A percentile compares a stretch with the other conserved stretches of the same genome.
phyloP scores from a whole-genome alignment of 2,113 vertebrate genomes.

The Podarcis raffonei region DNA sequence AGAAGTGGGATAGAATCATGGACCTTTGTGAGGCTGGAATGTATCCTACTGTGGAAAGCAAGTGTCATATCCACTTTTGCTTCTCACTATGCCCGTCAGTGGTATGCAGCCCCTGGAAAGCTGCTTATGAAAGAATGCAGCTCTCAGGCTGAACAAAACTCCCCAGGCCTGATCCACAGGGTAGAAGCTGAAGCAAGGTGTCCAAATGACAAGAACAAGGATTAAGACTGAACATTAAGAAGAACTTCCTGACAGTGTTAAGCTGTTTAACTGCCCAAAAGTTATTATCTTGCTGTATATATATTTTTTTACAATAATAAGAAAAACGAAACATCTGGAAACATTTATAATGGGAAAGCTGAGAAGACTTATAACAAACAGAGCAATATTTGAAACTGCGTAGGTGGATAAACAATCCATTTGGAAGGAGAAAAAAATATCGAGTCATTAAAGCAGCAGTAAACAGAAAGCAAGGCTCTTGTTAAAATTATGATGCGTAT shows the following conservation, averaged over 20 bases:
- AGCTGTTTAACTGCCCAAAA: background rate
- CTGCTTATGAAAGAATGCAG: no score
- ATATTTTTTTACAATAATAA: slow-evolving; percentile 54
- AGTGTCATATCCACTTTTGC: no score
- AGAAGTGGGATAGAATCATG: no score
- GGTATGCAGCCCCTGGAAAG: no score
- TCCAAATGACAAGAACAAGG: background rate
- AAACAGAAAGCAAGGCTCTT: slow-evolving; percentile 37
- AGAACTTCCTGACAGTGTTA: background rate
- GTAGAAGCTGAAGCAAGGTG: background rate
- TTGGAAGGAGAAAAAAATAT: slow-evolving; percentile 36
- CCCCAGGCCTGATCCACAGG: no score
- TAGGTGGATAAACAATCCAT: slow-evolving; percentile 54
- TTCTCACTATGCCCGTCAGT: no score
- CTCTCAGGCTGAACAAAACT: no score
- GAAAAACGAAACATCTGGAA: slow-evolving; percentile 65
- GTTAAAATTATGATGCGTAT: slow-evolving; percentile 11
- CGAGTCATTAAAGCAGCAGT: slow-evolving; percentile 18
- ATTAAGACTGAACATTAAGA: background rate
- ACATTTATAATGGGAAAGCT: slow-evolving; percentile 64
- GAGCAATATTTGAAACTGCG: slow-evolving; percentile 35
- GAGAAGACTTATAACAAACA: slow-evolving; percentile 41
- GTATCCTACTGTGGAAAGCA: no score
- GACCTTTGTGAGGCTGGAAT: no score
- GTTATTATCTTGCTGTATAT: slow-evolving; percentile 50